Base-by-base conservation (phyloP, 2,888 invertebrate genomes). In the Scaptomyza flava region DNA sequence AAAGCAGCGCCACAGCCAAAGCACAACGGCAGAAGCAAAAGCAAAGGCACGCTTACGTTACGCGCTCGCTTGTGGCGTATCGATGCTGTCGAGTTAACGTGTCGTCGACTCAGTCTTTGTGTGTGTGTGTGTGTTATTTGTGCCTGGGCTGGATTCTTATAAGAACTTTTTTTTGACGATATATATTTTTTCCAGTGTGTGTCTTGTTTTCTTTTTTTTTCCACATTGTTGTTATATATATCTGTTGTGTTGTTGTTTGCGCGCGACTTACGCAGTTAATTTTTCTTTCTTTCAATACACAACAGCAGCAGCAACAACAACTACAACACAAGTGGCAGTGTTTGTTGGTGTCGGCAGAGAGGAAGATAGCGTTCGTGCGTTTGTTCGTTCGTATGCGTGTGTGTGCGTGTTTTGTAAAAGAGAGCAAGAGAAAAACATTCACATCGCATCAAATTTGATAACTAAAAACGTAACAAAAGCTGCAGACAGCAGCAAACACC, bases 311-410 rank as follows among this genome's bases (percentile, higher is more conserved):
- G 57, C 68, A 73, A 72, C 72, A 74, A 77, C 77, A 68, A 51
- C 60, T 67, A 68, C 72, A 72, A 77, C 77, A 77, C 77, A 74
- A 77, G 77, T 67, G 73, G 67, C 62, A 77, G 74, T 74, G 74
- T 74, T 74, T 72, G 74, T 74, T 74, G 77, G 74, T 72, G 77
- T 77, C 77, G 74, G 72, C 72, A 71, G 77, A 59, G 58, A 60
- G 45, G 56, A 53, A 70, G 58, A 61, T 52, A 72, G 73, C 58
- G 59, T 72, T 58, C 57, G 30, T 61, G 48, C 43, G 41, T 50
- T 43, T 23, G 43, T 54, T 33, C 41, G 50, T 51, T 14, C 33
- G 34, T 46, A 51, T 56, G 43, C 34, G 41, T 50, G 47, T 56
- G 41, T 46, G 53, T 68, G 69, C 46, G 64, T 52, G 47, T 38